Evolutionary conservation across 2,888 invertebrate genomes (phyloP), one percentile per base, ranked within the genome.

Genomic region (Cephonodes hylas): DNA sequence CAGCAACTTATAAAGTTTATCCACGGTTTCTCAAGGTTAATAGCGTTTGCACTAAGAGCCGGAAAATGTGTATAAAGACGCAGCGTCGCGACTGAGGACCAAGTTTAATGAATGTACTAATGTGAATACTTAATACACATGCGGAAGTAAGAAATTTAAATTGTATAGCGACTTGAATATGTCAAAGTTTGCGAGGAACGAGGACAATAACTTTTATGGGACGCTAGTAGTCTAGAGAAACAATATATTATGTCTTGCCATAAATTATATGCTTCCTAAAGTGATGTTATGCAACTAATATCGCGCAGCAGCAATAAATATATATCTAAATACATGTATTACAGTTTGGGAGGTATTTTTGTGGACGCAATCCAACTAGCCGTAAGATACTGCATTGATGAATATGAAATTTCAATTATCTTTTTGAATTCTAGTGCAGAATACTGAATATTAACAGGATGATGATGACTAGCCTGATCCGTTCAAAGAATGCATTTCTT

Each of bases 301-400:
- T 8, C 56, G 31, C 44, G 61, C 44, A 44, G 44, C 42, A 22
- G 44, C 42, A 44, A 34, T 57, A 61, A 57, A 57, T 31, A 57
- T 56, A 57, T 27, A 44, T 22, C 44, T 57, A 61, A 57, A 61
- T 61, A 44, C 61, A 61, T 61, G 10, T 57, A 44, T 56, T 57
- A 31, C 31, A 56, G 57, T 56, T 31, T 42, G 57, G 31, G 13
- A 44, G 42, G 53, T 53, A 42, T 58, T 58, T 25, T 42, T 23
- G 42, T 44, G 42, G 25, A 27, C 44, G 6, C 44, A 44, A 34
- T 61, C 31, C 57, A 57, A 34, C 44, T 20, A 15, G 42, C n/a
- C 20, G 20, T 20, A 8, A 8, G 42, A 31, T 31, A 44, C 27
- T 31, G 20, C 56, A 61, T 61, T 42, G 31, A 56, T 61, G 53